Evolutionary conservation across 2,113 vertebrate species (phyloP).

Genomic region (Pelodiscus sinensis): DNA sequence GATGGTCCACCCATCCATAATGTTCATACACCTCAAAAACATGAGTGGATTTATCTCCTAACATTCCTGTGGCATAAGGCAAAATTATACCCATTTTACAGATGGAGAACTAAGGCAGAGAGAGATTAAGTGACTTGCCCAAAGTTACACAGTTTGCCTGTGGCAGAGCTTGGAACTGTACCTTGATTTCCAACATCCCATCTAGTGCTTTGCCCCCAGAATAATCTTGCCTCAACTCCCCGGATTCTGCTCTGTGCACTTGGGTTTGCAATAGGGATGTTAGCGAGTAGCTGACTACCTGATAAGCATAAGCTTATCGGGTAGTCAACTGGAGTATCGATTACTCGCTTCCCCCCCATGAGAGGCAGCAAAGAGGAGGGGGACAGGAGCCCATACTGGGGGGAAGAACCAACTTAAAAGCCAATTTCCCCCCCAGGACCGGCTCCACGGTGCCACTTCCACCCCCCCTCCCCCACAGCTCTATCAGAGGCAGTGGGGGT

Average conservation of each 20-base stretch:
- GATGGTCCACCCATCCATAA: neutral
- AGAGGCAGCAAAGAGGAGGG: too few species aligned
- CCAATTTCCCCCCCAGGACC: too few species aligned
- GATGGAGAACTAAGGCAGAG: neutral
- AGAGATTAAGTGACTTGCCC: neutral
- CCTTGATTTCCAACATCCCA: fast-evolving
- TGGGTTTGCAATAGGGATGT: neutral
- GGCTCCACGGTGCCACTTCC: too few species aligned
- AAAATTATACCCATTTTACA: neutral
- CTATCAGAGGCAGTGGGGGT: too few species aligned
- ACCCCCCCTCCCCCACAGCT: too few species aligned
- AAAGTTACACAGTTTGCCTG: neutral
- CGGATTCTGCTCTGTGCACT: neutral
- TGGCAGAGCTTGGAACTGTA: neutral
- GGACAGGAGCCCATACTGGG: too few species aligned
- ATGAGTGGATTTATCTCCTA: neutral
- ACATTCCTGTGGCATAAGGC: neutral
- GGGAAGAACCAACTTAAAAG: too few species aligned
- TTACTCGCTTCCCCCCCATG: too few species aligned
- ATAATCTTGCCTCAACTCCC: fast-evolving
- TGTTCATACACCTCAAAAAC: neutral
- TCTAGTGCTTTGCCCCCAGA: fast-evolving
- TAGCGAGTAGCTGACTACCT: too few species aligned
- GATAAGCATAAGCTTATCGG: too few species aligned
- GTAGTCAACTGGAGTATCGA: too few species aligned